These are phyloP conservation scores for Rhorus exstirpatorius DNA, from an alignment of 2,888 invertebrate species.

Conservation along the genomic window DNA sequence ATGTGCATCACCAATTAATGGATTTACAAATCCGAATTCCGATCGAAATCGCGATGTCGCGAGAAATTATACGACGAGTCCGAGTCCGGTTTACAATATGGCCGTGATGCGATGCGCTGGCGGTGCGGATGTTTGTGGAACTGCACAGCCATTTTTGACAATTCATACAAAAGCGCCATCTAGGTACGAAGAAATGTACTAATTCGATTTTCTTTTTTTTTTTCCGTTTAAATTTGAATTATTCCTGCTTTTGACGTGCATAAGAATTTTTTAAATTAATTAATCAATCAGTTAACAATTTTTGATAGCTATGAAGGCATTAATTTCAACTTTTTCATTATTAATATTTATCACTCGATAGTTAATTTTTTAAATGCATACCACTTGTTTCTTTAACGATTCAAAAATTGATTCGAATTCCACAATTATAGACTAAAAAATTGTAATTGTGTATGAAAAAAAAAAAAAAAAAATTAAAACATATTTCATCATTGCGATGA, in stretches of 20 bases:
- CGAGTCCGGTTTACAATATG: constrained; percentile 3
- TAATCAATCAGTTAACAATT: too few species aligned
- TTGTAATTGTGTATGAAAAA: background rate
- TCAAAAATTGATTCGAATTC: too few species aligned
- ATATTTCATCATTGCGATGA: background rate
- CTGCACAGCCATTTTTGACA: background rate
- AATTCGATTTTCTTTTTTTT: background rate
- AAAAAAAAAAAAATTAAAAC: background rate
- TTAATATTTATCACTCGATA: too few species aligned
- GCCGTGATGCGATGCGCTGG: constrained; percentile 26
- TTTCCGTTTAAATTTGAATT: too few species aligned
- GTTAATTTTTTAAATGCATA: too few species aligned
- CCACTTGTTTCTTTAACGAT: too few species aligned
- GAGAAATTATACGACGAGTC: background rate
- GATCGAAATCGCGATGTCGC: background rate
- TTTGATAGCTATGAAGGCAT: too few species aligned
- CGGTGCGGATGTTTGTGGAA: constrained; percentile 15
- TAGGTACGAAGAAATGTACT: constrained; percentile 18
- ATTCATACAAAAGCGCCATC: background rate
- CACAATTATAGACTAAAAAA: too few species aligned
- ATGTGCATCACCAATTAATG: constrained; percentile 21
- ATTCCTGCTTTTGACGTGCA: too few species aligned
- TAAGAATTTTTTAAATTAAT: too few species aligned
- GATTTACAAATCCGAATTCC: constrained; percentile 1
- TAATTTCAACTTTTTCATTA: too few species aligned